phyloP scores from a whole-genome alignment of 2,113 vertebrate species.

The Odocoileus virginianus region DNA sequence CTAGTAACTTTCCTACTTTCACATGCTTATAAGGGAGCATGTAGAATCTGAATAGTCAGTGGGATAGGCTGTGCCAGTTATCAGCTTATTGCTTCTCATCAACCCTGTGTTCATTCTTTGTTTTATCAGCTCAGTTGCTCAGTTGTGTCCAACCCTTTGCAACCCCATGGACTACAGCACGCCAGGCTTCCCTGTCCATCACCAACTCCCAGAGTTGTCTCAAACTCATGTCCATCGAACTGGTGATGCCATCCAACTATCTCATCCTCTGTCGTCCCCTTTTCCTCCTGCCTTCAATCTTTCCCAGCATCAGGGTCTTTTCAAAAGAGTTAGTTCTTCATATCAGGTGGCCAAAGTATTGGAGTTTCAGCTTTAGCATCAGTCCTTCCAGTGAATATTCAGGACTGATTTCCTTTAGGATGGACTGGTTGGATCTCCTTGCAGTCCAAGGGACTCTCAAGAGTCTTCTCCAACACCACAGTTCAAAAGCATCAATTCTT shows the following conservation, averaged over 20 bases:
- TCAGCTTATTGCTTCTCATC: not conserved
- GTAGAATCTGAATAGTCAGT: not conserved
- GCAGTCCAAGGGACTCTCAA: not conserved
- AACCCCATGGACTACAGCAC: not conserved
- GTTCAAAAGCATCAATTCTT: not conserved
- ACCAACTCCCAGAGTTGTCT: not conserved
- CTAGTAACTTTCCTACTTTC: not conserved
- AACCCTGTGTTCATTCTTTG: not conserved
- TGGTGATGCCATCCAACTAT: not conserved
- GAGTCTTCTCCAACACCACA: not conserved
- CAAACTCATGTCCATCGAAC: not conserved
- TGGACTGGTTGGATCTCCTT: not conserved
- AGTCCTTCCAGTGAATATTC: not conserved
- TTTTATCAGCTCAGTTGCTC: not conserved
- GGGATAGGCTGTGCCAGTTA: not conserved
- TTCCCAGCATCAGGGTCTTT: not conserved
- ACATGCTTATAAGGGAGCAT: not conserved
- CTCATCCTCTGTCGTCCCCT: not conserved
- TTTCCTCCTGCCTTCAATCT: not conserved
- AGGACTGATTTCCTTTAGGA: not conserved
- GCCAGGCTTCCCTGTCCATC: not conserved
- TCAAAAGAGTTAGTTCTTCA: not conserved
- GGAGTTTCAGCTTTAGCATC: not conserved
- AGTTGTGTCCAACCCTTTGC: not conserved
- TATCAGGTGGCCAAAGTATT: not conserved